A percentile compares a stretch with the other conserved stretches of the same genome.
These are phyloP conservation scores for Dipodomys stephensi DNA, from an alignment of 2,113 vertebrate species.

Conservation along the genomic window DNA sequence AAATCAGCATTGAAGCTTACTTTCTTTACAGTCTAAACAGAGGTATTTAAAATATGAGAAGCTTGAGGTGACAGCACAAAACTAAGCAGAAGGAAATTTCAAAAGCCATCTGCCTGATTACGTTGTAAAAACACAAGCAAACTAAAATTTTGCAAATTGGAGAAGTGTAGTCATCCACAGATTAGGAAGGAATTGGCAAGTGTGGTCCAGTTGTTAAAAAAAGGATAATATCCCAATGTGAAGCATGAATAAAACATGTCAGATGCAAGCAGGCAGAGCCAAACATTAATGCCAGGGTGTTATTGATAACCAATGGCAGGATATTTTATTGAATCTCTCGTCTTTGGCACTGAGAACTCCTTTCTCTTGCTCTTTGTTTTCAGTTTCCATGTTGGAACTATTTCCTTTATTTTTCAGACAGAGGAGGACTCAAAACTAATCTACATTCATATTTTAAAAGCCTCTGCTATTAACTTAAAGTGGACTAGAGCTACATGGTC, in stretches of 20 bases:
- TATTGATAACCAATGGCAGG: not conserved
- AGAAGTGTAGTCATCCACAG: not conserved
- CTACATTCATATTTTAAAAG: slow-evolving; percentile 10
- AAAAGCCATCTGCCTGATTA: not conserved
- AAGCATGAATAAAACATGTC: slow-evolving; percentile 48
- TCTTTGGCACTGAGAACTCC: not conserved
- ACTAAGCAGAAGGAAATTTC: slow-evolving; percentile 3
- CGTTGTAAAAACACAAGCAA: not conserved
- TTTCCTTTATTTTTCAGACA: not conserved
- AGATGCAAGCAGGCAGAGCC: not conserved
- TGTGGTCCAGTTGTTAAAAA: slow-evolving; percentile 11
- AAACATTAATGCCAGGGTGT: slow-evolving; percentile 7
- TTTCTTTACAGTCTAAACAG: not conserved
- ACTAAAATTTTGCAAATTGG: not conserved
- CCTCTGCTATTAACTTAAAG: not conserved
- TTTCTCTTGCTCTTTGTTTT: slow-evolving; percentile 44
- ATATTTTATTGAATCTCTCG: not conserved
- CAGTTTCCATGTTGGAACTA: slow-evolving; percentile 31
- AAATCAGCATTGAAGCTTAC: not conserved
- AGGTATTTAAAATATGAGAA: not conserved
- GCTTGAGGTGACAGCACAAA: not conserved
- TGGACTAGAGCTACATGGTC: not conserved
- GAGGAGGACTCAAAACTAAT: not conserved
- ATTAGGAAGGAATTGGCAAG: slow-evolving; percentile 55
- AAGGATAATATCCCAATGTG: not conserved